These are phyloP conservation scores for Alligator sinensis DNA, from an alignment of 2,113 vertebrate species.

Conservation along the genomic window DNA sequence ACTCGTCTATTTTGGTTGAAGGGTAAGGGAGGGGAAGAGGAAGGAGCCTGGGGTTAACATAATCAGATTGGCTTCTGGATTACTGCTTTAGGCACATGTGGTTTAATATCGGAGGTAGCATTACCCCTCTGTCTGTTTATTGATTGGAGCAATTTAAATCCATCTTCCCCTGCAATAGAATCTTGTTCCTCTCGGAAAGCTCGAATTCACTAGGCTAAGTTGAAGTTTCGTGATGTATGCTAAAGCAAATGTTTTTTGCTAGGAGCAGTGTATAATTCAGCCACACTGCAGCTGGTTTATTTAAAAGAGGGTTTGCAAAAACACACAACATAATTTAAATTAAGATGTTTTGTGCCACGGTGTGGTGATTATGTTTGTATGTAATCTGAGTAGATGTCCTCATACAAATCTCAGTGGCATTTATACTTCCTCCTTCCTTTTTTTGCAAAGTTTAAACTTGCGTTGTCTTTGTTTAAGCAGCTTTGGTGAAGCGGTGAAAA, in stretches of 20 bases:
- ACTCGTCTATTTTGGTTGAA: slow-evolving; percentile 2
- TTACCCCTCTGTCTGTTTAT: slow-evolving; percentile 12
- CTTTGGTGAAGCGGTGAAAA: neutral
- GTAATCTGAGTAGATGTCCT: neutral
- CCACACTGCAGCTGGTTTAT: slow-evolving; percentile 4
- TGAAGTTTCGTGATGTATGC: neutral
- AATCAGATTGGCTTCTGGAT: neutral
- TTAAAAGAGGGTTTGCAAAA: neutral
- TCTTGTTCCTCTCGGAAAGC: neutral
- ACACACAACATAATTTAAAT: neutral
- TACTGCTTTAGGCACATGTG: neutral
- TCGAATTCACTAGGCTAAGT: neutral
- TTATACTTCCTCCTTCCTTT: neutral
- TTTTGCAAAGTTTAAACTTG: neutral
- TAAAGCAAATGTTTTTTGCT: neutral
- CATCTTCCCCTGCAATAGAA: neutral
- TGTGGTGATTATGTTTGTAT: neutral
- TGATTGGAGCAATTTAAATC: neutral
- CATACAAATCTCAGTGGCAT: neutral
- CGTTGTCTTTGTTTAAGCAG: neutral
- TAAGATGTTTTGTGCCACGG: neutral
- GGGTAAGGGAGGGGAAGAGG: slow-evolving; percentile 40
- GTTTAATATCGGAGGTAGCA: neutral
- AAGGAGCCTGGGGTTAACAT: slow-evolving; percentile 37
- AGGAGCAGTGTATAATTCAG: neutral